These are phyloP conservation scores for Dermochelys coriacea DNA, from an alignment of 2,797 vertebrate species.

Conservation along the genomic window DNA sequence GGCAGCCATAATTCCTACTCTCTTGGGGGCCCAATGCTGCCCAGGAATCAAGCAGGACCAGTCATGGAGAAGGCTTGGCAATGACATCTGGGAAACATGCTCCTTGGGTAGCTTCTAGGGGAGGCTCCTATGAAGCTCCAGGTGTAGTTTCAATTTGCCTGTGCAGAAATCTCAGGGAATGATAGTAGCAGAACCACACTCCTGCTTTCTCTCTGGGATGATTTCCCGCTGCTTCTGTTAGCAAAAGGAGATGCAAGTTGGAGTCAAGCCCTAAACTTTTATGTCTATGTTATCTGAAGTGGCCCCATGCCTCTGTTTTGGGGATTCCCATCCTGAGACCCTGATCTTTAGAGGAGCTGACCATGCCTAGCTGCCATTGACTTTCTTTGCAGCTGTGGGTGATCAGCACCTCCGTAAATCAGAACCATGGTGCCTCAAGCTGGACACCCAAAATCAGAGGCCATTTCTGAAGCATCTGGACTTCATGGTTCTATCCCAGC, in stretches of 20 bases:
- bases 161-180: not conserved
- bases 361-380: not conserved
- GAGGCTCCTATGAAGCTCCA: not conserved
- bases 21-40: not conserved
- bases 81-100: not conserved
- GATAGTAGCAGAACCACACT: not conserved
- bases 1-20: not conserved
- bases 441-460: not conserved
- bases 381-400: not conserved
- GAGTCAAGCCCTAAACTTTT: not conserved
- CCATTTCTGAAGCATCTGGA: not conserved
- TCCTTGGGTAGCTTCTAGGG: not conserved
- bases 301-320: rapidly evolving
- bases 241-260: not conserved
- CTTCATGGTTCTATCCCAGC: not conserved
- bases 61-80: rapidly evolving
- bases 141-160: not conserved
- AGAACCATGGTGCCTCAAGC: not conserved
- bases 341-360: not conserved
- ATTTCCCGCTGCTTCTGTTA: not conserved
- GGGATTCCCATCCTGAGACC: not conserved
- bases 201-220: not conserved
- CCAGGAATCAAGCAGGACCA: not conserved
- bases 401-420: not conserved
- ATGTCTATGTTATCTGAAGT: rapidly evolving